A percentile compares a stretch with the other conserved stretches of the same genome.
These are phyloP conservation scores for Centropyge bicolor DNA, from an alignment of 2,797 vertebrate species.

Conservation along the genomic window DNA sequence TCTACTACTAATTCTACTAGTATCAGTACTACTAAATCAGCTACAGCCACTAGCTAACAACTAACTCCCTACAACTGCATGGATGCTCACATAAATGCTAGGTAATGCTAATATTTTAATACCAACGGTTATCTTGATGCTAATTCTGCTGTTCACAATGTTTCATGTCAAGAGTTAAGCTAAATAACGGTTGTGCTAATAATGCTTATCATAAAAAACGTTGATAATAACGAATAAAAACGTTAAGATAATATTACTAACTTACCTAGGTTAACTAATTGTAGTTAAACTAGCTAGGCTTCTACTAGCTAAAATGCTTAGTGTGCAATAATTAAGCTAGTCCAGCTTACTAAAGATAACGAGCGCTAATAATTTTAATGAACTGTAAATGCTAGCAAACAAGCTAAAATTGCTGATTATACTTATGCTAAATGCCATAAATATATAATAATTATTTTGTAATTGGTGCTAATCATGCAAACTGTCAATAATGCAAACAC, in stretches of 20 bases:
- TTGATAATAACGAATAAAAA: not conserved
- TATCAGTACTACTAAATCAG: not conserved
- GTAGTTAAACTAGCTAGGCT: not conserved
- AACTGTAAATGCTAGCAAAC: not conserved
- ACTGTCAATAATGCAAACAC: not conserved
- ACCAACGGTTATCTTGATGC: not conserved
- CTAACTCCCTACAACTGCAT: slow-evolving; percentile 23
- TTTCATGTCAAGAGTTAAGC: not conserved
- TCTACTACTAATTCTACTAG: not conserved
- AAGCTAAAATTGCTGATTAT: not conserved
- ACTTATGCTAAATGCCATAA: not conserved
- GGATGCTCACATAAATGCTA: slow-evolving; percentile 42
- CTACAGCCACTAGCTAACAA: slow-evolving; percentile 3
- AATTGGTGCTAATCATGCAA: not conserved
- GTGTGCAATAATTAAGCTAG: not conserved
- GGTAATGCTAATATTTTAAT: slow-evolving; percentile 57
- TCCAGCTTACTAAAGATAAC: not conserved
- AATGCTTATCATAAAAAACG: not conserved
- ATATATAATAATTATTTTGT: not conserved
- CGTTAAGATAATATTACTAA: not conserved
- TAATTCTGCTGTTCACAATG: slow-evolving; percentile 29
- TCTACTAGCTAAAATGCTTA: not conserved
- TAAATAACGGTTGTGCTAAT: not conserved
- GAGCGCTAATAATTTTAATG: not conserved
- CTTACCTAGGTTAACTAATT: not conserved